Percentiles rank a stretch among this genome's conserved stretches.
Evolutionary conservation across 2,113 vertebrate species (phyloP).

Genomic region (Arizona elegans): DNA sequence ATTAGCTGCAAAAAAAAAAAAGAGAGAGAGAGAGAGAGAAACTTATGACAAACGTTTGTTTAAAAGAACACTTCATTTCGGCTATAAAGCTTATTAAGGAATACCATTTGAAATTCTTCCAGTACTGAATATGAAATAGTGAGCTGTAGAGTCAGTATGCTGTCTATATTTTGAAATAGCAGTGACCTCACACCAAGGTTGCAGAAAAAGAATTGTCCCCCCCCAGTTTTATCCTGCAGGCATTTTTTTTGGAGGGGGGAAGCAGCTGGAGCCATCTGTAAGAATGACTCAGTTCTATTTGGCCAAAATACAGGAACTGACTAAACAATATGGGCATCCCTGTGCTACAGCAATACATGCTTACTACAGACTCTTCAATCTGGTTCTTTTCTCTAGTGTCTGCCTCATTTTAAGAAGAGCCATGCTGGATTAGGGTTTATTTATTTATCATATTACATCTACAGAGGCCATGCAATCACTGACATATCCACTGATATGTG

Average conservation of each 20-base stretch:
- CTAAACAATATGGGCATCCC: constrained; percentile 52
- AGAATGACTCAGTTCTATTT: constrained; percentile 69
- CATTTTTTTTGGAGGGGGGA: constrained; percentile 20
- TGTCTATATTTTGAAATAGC: constrained; percentile 1
- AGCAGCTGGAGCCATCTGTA: constrained; percentile 45
- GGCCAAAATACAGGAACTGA: constrained; percentile 65
- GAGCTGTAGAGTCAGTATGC: not conserved
- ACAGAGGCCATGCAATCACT: not conserved
- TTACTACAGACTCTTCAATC: constrained; percentile 19
- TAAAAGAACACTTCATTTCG: constrained; percentile 34
- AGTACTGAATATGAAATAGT: constrained; percentile 18
- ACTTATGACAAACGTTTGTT: not conserved
- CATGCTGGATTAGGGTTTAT: not conserved
- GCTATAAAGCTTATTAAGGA: constrained; percentile 42
- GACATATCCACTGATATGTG: not conserved
- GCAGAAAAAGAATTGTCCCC: constrained; percentile 1
- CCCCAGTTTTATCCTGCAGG: constrained; percentile 41
- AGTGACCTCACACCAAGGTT: not conserved
- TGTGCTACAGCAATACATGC: constrained; percentile 43
- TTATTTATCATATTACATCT: not conserved
- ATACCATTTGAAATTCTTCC: constrained; percentile 23
- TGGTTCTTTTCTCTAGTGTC: not conserved
- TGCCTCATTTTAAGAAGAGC: not conserved
- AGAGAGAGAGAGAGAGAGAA: not conserved
- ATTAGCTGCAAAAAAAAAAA: constrained; percentile 12